phyloP scores from a whole-genome alignment of 1,140 invertebrate genomes.

The Formica selysi region DNA sequence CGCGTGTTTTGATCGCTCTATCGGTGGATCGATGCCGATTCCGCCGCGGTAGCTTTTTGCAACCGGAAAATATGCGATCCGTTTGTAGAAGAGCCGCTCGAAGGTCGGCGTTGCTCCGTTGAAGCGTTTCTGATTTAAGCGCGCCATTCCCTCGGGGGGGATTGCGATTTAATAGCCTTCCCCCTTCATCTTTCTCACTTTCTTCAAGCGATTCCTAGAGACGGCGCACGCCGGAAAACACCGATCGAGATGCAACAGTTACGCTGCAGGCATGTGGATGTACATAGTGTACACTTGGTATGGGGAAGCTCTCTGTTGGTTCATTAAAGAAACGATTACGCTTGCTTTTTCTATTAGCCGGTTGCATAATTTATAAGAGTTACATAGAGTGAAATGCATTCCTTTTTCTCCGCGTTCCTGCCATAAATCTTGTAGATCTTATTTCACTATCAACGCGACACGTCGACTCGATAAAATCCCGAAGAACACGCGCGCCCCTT shows the following conservation, averaged over 20 bases:
- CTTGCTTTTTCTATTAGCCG: not conserved
- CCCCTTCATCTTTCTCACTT: not conserved
- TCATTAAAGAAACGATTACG: conserved; percentile 16
- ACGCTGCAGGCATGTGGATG: not conserved
- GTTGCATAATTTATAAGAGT: not conserved
- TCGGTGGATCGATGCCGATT: conserved; percentile 32
- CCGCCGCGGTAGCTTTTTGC: conserved; percentile 12
- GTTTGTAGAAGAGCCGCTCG: conserved; percentile 15
- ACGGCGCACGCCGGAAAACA: conserved; percentile 28
- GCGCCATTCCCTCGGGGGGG: too few relatives aligned
- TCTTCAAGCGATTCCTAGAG: not conserved
- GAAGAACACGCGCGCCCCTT: conserved; percentile 5
- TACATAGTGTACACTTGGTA: not conserved
- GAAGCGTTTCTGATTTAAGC: conserved; percentile 10
- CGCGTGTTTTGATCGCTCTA: conserved; percentile 31
- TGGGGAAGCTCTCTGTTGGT: conserved; percentile 3
- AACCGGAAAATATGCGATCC: conserved; percentile 14
- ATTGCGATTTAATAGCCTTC: conserved; percentile 2
- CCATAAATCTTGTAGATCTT: conserved; percentile 12
- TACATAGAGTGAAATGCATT: not conserved
- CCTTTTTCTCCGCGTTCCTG: not conserved
- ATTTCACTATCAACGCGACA: not conserved
- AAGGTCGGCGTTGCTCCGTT: not conserved
- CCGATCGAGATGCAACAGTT: conserved; percentile 22
- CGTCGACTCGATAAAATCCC: not conserved